Conservation (phyloP, 2,888 invertebrate species). For the Bombyx huttoni region DNA sequence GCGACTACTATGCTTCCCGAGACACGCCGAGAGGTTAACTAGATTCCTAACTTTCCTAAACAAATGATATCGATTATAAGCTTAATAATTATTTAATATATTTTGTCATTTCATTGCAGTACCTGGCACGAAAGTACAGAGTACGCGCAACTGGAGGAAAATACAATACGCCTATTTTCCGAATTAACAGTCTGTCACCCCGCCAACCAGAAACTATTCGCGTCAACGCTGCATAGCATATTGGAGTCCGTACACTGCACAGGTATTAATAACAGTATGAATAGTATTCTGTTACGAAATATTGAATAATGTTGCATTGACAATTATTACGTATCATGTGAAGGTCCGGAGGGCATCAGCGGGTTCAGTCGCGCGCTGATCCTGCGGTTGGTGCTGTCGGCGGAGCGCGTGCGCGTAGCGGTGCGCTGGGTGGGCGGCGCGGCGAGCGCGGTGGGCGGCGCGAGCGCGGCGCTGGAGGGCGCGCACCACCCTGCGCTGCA, state of each 20-base stretch:
- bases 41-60: neutral
- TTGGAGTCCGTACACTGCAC: slow-evolving; percentile 71
- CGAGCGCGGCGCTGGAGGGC: slow-evolving; percentile 53
- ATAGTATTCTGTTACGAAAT: no score
- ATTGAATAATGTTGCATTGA: no score
- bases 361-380: slow-evolving; percentile 91
- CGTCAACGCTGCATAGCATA: slow-evolving; percentile 83
- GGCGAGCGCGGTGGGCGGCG: slow-evolving; percentile 40
- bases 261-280: slow-evolving; percentile 17
- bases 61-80: no score
- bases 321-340: neutral
- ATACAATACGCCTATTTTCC: slow-evolving; percentile 85
- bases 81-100: neutral
- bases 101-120: slow-evolving; percentile 14
- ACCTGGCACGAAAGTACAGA: slow-evolving; percentile 57
- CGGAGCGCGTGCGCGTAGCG: slow-evolving; percentile 85
- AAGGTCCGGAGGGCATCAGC: slow-evolving; percentile 76
- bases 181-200: slow-evolving; percentile 89
- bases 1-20: slow-evolving; percentile 78
- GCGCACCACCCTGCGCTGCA: slow-evolving; percentile 73
- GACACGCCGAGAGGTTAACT: slow-evolving; percentile 38
- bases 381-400: slow-evolving; percentile 87
- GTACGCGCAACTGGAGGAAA: slow-evolving; percentile 78
- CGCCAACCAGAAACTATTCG: slow-evolving; percentile 86
- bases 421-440: slow-evolving; percentile 63